phyloP scores from a whole-genome alignment of 1,140 invertebrate species.

The Ladona fulva region DNA sequence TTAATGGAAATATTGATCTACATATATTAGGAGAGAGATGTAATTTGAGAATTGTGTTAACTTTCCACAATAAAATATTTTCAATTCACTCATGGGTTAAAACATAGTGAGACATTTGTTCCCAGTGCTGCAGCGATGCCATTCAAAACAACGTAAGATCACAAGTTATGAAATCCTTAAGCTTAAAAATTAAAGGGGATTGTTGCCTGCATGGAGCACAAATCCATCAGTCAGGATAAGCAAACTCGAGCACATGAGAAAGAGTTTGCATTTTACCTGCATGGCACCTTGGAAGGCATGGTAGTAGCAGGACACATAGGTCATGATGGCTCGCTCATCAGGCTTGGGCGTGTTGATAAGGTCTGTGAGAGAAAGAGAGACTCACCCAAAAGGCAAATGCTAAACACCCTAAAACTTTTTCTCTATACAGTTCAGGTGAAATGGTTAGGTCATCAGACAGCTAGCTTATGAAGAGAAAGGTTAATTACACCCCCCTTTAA shows the following conservation, averaged over 20 bases:
- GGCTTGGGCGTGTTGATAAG: conserved; percentile 96
- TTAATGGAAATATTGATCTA: too few relatives aligned
- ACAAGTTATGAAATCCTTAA: background rate
- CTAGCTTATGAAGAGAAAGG: too few relatives aligned
- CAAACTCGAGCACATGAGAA: background rate
- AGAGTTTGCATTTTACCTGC: conserved; percentile 61
- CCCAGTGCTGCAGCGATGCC: background rate
- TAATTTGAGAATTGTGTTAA: too few relatives aligned
- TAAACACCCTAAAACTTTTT: background rate
- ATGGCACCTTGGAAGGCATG: conserved; percentile 97
- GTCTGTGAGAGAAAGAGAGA: conserved; percentile 54
- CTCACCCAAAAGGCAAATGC: background rate
- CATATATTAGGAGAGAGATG: too few relatives aligned
- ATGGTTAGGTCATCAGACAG: too few relatives aligned
- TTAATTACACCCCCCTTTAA: too few relatives aligned
- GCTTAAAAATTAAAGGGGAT: background rate
- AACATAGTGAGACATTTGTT: background rate
- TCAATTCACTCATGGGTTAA: background rate
- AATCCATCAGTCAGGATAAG: conserved; percentile 7
- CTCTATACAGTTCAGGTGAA: too few relatives aligned
- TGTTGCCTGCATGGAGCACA: conserved; percentile 1
- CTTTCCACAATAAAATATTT: too few relatives aligned
- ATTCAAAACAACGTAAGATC: background rate
- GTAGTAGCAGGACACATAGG: conserved; percentile 97
- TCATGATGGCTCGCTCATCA: conserved; percentile 96